phyloP scores from a whole-genome alignment of 2,888 invertebrate species.

The Ecliptopera silaceata region DNA sequence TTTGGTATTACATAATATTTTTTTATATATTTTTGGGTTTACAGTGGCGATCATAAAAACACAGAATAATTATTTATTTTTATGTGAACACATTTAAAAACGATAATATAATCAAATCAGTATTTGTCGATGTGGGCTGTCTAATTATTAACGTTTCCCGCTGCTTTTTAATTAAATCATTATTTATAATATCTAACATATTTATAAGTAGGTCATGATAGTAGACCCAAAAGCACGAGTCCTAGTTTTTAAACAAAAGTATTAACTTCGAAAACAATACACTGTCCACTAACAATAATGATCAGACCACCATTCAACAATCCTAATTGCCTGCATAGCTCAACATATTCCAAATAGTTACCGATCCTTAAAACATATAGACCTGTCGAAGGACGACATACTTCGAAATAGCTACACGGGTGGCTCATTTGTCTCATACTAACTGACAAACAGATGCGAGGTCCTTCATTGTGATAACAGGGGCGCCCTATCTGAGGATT shows the following conservation, averaged over 20 bases:
- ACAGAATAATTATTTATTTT: no score
- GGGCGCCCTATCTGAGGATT: conserved; percentile 68
- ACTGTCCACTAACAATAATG: conserved; percentile 16
- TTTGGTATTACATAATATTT: no score
- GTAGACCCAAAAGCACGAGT: neutral
- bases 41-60: no score
- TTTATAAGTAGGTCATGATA: neutral
- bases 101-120: no score
- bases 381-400: conserved; percentile 50
- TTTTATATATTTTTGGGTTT: no score
- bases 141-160: no score
- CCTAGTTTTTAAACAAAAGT: neutral
- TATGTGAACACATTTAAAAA: no score
- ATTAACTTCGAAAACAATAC: conserved; percentile 2
- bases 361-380: conserved; percentile 44
- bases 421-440: conserved; percentile 67
- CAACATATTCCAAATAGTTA: conserved; percentile 33
- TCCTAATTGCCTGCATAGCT: conserved; percentile 31
- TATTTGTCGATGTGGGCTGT: no score
- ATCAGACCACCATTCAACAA: conserved; percentile 21
- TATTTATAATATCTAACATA: no score
- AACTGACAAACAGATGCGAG: conserved; percentile 78
- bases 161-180: no score
- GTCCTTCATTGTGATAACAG: conserved; percentile 66
- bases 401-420: conserved; percentile 64